Conservation (phyloP, 2,797 vertebrate species). For the Gallinago solitaria region DNA sequence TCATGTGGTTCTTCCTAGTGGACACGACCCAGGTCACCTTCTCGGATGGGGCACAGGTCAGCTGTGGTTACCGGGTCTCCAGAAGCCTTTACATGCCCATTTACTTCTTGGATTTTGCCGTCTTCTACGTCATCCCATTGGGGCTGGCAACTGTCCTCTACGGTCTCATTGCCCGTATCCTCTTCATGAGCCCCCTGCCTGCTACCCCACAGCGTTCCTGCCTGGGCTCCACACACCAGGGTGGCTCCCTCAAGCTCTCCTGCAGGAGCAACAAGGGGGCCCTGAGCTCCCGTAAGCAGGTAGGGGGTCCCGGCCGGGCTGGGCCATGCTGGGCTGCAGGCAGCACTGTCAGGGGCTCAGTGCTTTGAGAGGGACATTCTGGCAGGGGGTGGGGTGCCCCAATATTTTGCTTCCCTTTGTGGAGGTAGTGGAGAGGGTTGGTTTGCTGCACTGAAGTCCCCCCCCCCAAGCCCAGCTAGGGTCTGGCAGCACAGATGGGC, state of each 20-base stretch:
- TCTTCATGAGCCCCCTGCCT: constrained; percentile 82
- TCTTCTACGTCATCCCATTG: constrained; percentile 85
- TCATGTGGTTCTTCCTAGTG: constrained; percentile 92
- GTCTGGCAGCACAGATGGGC: neutral
- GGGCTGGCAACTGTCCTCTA: constrained; percentile 84
- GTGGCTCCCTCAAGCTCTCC: constrained; percentile 52
- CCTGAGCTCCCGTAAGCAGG: constrained; percentile 86
- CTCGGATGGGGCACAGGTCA: constrained; percentile 82
- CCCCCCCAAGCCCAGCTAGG: neutral
- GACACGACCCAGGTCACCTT: constrained; percentile 84
- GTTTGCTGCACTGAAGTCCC: neutral
- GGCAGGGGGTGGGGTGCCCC: neutral
- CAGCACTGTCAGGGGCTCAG: neutral
- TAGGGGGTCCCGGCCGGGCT: neutral
- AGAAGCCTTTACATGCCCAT: constrained; percentile 89
- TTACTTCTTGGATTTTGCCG: constrained; percentile 88
- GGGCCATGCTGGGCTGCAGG: neutral
- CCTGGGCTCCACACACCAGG: constrained; percentile 77
- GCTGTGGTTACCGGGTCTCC: constrained; percentile 86
- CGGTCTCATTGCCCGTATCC: constrained; percentile 83
- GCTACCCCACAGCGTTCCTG: constrained; percentile 68
- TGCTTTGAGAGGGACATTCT: neutral
- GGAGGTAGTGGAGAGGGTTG: neutral
- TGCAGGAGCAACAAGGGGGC: constrained; percentile 69
- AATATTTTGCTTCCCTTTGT: neutral